Evolutionary conservation across 2,888 invertebrate genomes (phyloP).

Genomic region (Keiferia lycopersicella): DNA sequence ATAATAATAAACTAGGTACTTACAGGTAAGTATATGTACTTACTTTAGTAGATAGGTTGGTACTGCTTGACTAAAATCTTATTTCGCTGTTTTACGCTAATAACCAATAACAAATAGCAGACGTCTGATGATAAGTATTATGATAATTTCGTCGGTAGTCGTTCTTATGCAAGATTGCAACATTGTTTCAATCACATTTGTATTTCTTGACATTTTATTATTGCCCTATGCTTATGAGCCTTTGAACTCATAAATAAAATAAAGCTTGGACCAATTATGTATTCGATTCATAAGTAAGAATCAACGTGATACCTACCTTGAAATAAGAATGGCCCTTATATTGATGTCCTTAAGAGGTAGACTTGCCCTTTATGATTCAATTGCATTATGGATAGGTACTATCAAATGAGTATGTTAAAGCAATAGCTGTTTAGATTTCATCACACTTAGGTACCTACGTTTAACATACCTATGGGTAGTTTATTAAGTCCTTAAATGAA

Average conservation of each 20-base stretch:
- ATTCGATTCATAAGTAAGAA: neutral
- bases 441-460: neutral
- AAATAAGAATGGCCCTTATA: neutral
- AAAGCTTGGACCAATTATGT: neutral
- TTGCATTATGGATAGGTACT: neutral
- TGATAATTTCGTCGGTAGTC: no score
- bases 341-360: neutral
- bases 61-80: no score
- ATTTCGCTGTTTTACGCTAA: no score
- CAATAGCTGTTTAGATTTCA: constrained; percentile 18
- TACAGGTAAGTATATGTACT: no score
- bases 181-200: neutral
- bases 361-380: neutral
- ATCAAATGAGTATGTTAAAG: neutral
- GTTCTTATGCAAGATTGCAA: no score
- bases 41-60: no score
- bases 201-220: neutral
- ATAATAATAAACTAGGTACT: neutral
- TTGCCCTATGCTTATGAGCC: neutral
- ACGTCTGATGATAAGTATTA: no score
- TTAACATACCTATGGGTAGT: neutral
- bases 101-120: no score
- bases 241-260: constrained; percentile 12
- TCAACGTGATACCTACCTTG: neutral
- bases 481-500: neutral